phyloP scores from a whole-genome alignment of 2,113 vertebrate genomes.

The Colaptes auratus region DNA sequence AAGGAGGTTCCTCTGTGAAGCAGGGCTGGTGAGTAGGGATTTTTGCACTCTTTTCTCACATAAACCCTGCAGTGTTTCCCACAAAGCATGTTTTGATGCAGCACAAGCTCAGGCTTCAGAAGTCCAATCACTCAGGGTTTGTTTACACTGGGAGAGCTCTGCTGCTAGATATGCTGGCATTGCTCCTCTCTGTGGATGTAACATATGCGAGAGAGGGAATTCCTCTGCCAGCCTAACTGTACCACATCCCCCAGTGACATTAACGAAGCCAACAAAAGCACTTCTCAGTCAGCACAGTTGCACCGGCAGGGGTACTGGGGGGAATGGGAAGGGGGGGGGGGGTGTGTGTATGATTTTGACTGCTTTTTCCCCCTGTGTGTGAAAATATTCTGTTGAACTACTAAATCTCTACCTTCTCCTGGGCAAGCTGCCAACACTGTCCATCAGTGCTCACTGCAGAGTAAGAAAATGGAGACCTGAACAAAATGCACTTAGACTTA shows the following conservation, averaged over 20 bases:
- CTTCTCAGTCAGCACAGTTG: slow-evolving; percentile 37
- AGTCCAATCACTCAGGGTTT: slow-evolving; percentile 53
- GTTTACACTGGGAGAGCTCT: slow-evolving; percentile 60
- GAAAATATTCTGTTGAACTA: slow-evolving; percentile 8
- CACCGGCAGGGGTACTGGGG: neutral
- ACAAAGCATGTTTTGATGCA: neutral
- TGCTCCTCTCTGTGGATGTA: slow-evolving; percentile 52
- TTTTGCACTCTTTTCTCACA: neutral
- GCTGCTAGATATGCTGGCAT: slow-evolving; percentile 66
- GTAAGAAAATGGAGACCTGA: slow-evolving; percentile 24
- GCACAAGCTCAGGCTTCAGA: neutral
- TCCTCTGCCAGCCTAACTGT: slow-evolving; percentile 59
- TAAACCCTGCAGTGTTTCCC: neutral
- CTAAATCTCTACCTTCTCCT: neutral
- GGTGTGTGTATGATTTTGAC: neutral
- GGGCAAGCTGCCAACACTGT: slow-evolving; percentile 42
- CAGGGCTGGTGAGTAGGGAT: neutral
- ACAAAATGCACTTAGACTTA: neutral
- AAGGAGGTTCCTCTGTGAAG: neutral
- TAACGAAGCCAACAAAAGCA: slow-evolving; percentile 42
- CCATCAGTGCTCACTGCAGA: neutral
- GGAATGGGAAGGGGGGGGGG: too few species aligned
- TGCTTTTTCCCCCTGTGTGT: neutral
- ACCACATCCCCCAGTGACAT: slow-evolving; percentile 15
- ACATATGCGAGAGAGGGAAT: slow-evolving; percentile 69